Base-by-base conservation (phyloP, 2,888 invertebrate genomes). In the Erpobdella octoculata region DNA sequence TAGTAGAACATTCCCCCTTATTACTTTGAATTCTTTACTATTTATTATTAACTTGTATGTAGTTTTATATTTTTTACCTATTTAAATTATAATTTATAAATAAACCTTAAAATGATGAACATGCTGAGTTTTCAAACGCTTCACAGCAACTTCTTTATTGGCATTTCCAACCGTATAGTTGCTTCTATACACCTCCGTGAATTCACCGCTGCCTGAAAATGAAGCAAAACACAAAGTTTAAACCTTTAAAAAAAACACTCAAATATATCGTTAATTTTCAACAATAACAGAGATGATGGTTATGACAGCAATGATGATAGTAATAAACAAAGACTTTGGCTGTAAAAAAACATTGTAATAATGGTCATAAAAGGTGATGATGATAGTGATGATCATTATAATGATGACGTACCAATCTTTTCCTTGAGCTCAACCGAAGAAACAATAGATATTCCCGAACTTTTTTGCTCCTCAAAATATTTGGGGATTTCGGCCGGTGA, bases 131-230 rank as follows among this genome's bases (percentile, higher is more conserved):
- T 70, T 61, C 38, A 72, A 31, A 21, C 62, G 61, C 46, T 74
- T 72, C 48, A 72, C 72, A 15, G 69, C 65, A 18, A 70, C 69
- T 21, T 38, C 72, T 35, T 48, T 48, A 31, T 70, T 65, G 35
- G 33, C 48, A 18, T 36, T 38, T 37, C 67, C 71, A 36, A 66
- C 64, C 18, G 69, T 62, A 46, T 53, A 70, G 36, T 62, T 72
- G 18, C 67, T 70, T 41, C 70, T 74, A 36, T 33, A 70, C 35
- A 72, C 68, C 36, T 72, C 62, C 9, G 74, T 74, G 38, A 72
- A 74, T 36, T 41, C 46, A 5, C 74, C 74, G 21, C 65, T 25
- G 6, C 62, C 36, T 65, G n/a, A 37, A 31, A 21, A n/a, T n/a
- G n/a, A n/a, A n/a, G n/a, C n/a, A n/a, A n/a, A n/a, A n/a, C n/a